Evolutionary conservation across 2,113 vertebrate species (phyloP), one percentile per base, ranked within the genome.

Genomic region (Pseudopodoces humilis): DNA sequence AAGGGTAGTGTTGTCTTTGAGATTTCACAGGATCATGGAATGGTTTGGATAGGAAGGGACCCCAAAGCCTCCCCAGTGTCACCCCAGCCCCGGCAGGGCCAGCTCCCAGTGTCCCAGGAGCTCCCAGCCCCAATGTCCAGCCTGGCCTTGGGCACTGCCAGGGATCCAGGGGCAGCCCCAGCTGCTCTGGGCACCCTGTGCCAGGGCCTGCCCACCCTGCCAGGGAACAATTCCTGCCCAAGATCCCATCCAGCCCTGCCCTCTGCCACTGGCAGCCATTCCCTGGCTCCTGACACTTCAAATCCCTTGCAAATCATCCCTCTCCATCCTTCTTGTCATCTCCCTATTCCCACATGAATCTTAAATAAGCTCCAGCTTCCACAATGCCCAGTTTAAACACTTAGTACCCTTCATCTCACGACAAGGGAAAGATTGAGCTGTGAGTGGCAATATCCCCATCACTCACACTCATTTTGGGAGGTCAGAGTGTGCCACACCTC

Each of bases 41-140:
- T 55, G 11, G 9, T 55, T 64, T 63, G 33, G 7, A 13, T 25
- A 2, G 7, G 31, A 3, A 71, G 56, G 13, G 25, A 21, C 10
- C 5, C 4, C 5, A 52, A 31, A 52, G 0, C 10, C 5, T 31
- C 35, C 3, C 20, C 35, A 22, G 1, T 19, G 1, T 22, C 43
- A 44, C 15, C 28, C 17, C 28, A 28, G 28, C 22, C 15, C 12
- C 5, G 27, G 11, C 35, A 82, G 35, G 53, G 44, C n/a, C 44
- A 5, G 15, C 30, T 82, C 0, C 35, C 65, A 11, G 24, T 15
- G 3, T 17, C 6, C 49, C 41, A 55, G 16, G 39, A 39, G 28
- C 2, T 60, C 22, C 44, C 68, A 43, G 27, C 28, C n/a, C 16
- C 25, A 8, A 1, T 55, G 43, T 75, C 52, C 74, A 63, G 0